Evolutionary conservation across 2,888 invertebrate genomes (phyloP), one percentile per base, ranked within the genome.

Genomic region (Macrosiphum euphorbiae): DNA sequence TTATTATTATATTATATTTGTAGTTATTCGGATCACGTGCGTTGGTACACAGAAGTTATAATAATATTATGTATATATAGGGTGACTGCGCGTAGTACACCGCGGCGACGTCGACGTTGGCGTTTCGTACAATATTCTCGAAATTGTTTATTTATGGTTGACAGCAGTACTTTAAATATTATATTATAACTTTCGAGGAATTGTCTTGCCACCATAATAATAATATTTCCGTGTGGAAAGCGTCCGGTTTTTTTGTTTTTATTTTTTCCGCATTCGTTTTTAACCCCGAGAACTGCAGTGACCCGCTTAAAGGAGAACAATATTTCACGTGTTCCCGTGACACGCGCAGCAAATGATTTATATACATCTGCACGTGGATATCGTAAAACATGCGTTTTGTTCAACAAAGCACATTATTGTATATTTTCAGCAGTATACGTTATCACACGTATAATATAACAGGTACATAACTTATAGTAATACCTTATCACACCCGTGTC

Each of bases 1-100:
- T 61, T 87, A 58, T 84, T 92, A 55, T 92, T 85, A 44, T 44
- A 87, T 67, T 78, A 67, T 52, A 78, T 50, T 41, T 20, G 84
- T 16, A 41, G 84, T 91, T 67, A 92, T 92, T 92, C 92, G 78
- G 78, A 89, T 92, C 92, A 92, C 92, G 92, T 84, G 16, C 52
- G 55, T 50, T n/a, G 86, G 58, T 44, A 50, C 87, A n/a, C 61
- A 58, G n/a, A 44, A 86, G 86, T 61, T 92, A n/a, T 90, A 89
- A 35, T 89, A 50, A 13, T 78, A 78, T 67, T 78, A 78, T 67
- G 50, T 41, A 87, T 87, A n/a, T 87, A 92, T 47, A 84, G 52
- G 52, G 50, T 78, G 78, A 35, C 90, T 90, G 78, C 58, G 78
- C 58, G 8, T 7, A 26, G 26, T 24, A 58, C 44, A 85, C 84